Evolutionary conservation across 2,888 invertebrate genomes (phyloP).

Genomic region (Abrostola tripartita): DNA sequence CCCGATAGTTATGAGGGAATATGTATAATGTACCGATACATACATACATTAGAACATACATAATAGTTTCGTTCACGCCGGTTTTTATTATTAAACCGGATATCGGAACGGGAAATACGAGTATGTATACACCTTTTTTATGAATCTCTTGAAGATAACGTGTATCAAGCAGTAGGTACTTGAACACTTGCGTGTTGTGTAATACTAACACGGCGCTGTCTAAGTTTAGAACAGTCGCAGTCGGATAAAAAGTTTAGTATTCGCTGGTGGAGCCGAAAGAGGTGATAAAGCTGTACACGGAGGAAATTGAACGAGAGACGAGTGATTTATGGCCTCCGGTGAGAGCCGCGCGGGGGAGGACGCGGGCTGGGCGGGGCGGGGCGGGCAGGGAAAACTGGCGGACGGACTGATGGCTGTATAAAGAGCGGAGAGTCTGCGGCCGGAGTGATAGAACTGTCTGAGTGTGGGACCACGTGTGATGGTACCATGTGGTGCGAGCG

Average conservation of each 20-base stretch:
- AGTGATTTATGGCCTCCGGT: conserved; percentile 9
- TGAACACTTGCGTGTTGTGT: not conserved
- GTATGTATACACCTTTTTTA: too few relatives aligned
- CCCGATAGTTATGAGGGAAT: conserved; percentile 19
- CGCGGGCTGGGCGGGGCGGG: not conserved
- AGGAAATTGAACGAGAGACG: conserved; percentile 16
- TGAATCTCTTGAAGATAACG: too few relatives aligned
- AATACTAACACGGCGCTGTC: not conserved
- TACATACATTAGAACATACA: too few relatives aligned
- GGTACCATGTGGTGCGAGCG: too few relatives aligned
- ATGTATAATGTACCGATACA: conserved; percentile 6
- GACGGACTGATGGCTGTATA: not conserved
- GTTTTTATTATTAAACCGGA: too few relatives aligned
- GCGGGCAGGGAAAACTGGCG: not conserved
- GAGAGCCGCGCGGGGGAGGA: not conserved
- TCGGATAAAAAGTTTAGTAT: conserved; percentile 17
- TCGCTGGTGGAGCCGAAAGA: conserved; percentile 12
- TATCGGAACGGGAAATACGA: too few relatives aligned
- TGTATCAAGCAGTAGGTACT: too few relatives aligned
- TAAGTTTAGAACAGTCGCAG: conserved; percentile 5
- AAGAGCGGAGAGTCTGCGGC: too few relatives aligned
- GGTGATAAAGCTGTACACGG: conserved; percentile 19
- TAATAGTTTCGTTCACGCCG: too few relatives aligned
- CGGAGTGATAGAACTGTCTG: too few relatives aligned
- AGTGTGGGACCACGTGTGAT: too few relatives aligned